These are phyloP conservation scores for Lasioglossum lativentre DNA, from an alignment of 2,888 invertebrate genomes.

Conservation along the genomic window DNA sequence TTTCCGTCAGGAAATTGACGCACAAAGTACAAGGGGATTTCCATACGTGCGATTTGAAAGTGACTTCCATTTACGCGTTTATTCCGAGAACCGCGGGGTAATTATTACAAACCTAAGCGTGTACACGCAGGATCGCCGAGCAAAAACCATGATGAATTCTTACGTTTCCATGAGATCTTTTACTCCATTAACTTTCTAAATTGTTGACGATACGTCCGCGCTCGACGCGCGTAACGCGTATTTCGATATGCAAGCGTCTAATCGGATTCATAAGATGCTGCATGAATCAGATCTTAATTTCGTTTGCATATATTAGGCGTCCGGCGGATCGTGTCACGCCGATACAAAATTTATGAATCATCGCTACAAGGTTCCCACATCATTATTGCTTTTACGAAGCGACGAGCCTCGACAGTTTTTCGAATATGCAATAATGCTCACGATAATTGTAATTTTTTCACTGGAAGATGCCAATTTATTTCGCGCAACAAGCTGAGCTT, in stretches of 20 bases:
- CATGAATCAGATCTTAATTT: constrained; percentile 43
- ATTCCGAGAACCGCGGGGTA: constrained; percentile 20
- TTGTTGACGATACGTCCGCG: background rate
- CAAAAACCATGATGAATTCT: constrained; percentile 10
- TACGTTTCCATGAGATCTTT: constrained; percentile 1
- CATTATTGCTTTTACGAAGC: background rate
- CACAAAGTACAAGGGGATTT: constrained; percentile 26
- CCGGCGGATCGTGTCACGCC: constrained; percentile 5
- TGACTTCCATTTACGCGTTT: constrained; percentile 31
- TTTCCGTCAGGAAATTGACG: constrained; percentile 7
- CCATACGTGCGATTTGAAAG: constrained; percentile 34
- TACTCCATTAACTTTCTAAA: constrained; percentile 1
- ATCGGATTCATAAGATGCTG: background rate
- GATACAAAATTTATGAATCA: constrained; percentile 42
- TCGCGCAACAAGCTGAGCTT: background rate
- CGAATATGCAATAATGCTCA: background rate
- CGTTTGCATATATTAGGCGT: constrained; percentile 6
- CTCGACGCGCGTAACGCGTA: too few species aligned
- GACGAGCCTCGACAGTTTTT: background rate
- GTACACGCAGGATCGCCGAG: background rate
- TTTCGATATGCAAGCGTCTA: background rate
- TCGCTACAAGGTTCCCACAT: constrained; percentile 22
- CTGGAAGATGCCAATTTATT: background rate
- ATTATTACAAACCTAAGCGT: constrained; percentile 4
- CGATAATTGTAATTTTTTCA: background rate